Evolutionary conservation across 2,113 vertebrate species (phyloP).

Genomic region (Argyrosomus japonicus): DNA sequence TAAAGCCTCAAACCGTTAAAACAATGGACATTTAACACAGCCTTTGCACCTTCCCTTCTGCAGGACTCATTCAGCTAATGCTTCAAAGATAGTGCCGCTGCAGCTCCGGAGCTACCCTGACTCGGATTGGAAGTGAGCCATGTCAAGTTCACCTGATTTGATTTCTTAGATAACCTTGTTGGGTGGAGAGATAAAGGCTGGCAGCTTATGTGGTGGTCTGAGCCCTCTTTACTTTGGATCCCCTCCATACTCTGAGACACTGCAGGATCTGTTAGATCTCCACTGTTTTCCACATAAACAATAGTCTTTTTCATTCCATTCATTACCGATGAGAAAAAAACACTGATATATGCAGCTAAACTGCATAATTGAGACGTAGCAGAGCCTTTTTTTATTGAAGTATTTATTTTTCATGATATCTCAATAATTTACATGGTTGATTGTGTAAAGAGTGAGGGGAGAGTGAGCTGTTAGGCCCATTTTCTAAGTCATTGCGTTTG

Average conservation of each 20-base stretch:
- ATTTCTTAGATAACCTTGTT: conserved; percentile 68
- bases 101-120: conserved; percentile 24
- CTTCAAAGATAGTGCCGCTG: conserved; percentile 58
- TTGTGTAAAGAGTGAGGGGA: conserved; percentile 75
- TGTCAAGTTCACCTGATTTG: conserved; percentile 75
- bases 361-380: conserved; percentile 71
- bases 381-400: conserved; percentile 73
- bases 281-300: conserved; percentile 61
- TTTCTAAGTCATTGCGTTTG: conserved; percentile 82
- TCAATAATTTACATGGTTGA: conserved; percentile 81
- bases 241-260: conserved; percentile 28
- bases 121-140: conserved; percentile 66
- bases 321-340: conserved; percentile 44
- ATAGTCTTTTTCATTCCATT: conserved; percentile 50
- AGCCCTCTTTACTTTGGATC: conserved; percentile 64
- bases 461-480: conserved; percentile 73
- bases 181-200: conserved; percentile 67
- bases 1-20: conserved; percentile 65
- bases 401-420: conserved; percentile 81
- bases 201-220: conserved; percentile 59
- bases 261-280: conserved; percentile 32
- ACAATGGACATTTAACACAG: conserved; percentile 77
- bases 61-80: conserved; percentile 62
- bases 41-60: conserved; percentile 57
- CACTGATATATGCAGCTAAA: conserved; percentile 70